Evolutionary conservation across 1,140 invertebrate species (phyloP).

Genomic region (Platorchestia sp.): DNA sequence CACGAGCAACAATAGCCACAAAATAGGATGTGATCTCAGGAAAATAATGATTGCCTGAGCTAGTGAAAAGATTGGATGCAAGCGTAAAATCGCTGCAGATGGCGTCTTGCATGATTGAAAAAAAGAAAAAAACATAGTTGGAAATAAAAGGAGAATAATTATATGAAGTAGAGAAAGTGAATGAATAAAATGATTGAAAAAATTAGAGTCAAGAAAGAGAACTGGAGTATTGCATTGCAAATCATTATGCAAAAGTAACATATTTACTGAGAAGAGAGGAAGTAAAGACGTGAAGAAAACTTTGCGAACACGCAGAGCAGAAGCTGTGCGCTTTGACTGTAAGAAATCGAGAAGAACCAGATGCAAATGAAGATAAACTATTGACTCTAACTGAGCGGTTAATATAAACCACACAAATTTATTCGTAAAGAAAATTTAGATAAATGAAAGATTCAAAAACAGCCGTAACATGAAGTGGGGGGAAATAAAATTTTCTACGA

Average conservation of each 20-base stretch:
- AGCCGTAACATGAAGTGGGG: neutral
- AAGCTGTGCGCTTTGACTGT: too few relatives aligned
- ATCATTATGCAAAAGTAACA: too few relatives aligned
- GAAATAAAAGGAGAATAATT: neutral
- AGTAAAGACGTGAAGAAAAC: too few relatives aligned
- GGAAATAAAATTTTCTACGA: neutral
- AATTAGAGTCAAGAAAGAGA: neutral
- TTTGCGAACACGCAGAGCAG: too few relatives aligned
- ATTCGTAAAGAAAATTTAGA: too few relatives aligned
- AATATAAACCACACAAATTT: too few relatives aligned
- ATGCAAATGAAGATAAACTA: too few relatives aligned
- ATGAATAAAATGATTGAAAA: neutral
- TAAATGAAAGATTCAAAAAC: neutral
- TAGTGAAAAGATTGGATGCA: neutral
- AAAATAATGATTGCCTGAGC: neutral
- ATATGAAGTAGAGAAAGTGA: neutral
- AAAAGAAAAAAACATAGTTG: neutral
- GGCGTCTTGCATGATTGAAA: neutral
- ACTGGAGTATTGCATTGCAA: neutral
- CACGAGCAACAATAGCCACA: slow-evolving; percentile 3
- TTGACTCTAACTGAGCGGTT: too few relatives aligned
- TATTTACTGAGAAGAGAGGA: too few relatives aligned
- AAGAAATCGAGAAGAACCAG: too few relatives aligned
- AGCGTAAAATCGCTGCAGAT: neutral
- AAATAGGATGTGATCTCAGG: neutral